A percentile compares a stretch with the other conserved stretches of the same genome.
phyloP scores from a whole-genome alignment of 1,140 invertebrate species.

The Anagrus nilaparvatae region DNA sequence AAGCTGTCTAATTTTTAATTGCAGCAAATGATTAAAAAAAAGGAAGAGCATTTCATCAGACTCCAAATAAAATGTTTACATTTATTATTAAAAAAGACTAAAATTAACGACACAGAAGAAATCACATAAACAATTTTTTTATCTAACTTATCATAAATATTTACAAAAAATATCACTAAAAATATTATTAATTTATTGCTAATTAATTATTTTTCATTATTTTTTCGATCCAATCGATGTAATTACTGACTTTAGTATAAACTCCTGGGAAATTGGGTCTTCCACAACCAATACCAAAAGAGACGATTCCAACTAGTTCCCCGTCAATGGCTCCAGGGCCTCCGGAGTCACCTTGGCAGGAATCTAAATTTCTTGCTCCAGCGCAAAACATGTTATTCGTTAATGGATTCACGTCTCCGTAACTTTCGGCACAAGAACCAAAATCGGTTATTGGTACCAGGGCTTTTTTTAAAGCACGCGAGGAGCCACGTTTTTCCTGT shows the following conservation, averaged over 20 bases:
- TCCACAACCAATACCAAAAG: constrained; percentile 73
- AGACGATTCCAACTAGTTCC: constrained; percentile 66
- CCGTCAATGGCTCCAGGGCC: constrained; percentile 48
- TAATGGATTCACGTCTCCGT: constrained; percentile 9
- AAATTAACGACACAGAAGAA: too few species aligned
- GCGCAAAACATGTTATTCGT: constrained; percentile 75
- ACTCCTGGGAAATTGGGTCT: constrained; percentile 64
- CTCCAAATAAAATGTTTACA: too few species aligned
- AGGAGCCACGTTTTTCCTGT: constrained; percentile 3
- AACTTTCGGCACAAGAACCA: constrained; percentile 1
- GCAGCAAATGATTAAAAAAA: too few species aligned
- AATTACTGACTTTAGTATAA: constrained; percentile 64
- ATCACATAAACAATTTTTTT: too few species aligned
- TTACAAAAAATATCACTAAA: too few species aligned
- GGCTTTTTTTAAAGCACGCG: constrained; percentile 10
- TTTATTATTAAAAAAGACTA: too few species aligned
- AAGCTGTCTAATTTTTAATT: too few species aligned
- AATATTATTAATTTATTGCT: too few species aligned
- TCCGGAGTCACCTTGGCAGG: constrained; percentile 43
- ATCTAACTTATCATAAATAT: too few species aligned
- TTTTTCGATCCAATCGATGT: constrained; percentile 58
- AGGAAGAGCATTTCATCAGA: too few species aligned
- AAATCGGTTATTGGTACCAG: constrained; percentile 12
- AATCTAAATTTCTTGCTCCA: constrained; percentile 30
- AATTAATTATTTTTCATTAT: too few species aligned